Evolutionary conservation across 2,113 vertebrate genomes (phyloP).

Genomic region (Paradoxurus hermaphroditus): DNA sequence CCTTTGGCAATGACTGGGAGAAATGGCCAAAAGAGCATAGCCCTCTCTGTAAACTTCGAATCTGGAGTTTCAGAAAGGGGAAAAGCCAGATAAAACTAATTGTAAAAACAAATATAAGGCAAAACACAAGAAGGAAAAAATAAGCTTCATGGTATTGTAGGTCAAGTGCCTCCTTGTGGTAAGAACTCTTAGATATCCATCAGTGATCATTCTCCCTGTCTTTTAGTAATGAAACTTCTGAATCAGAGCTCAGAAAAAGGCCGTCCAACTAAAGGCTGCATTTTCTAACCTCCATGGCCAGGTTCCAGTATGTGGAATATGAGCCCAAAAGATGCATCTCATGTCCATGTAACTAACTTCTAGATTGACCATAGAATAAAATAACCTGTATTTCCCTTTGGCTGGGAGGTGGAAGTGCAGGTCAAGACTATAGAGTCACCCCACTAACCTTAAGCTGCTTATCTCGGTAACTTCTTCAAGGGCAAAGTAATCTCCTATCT

Average conservation of each 20-base stretch:
- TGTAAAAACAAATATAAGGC: neutral
- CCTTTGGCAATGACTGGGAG: neutral
- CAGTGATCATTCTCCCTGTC: neutral
- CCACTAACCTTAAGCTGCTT: neutral
- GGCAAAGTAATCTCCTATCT: neutral
- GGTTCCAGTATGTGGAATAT: neutral
- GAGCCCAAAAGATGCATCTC: neutral
- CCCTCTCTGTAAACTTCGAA: neutral
- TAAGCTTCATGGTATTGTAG: neutral
- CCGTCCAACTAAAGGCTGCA: neutral
- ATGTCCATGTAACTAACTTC: neutral
- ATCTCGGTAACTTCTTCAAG: neutral
- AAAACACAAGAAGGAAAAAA: neutral
- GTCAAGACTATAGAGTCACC: neutral
- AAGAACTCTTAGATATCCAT: neutral
- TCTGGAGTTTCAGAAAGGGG: slow-evolving; percentile 10
- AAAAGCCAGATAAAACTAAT: neutral
- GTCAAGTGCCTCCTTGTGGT: neutral
- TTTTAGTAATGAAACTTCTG: neutral
- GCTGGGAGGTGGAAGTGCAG: neutral
- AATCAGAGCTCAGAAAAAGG: neutral
- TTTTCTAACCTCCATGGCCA: neutral
- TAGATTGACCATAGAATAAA: neutral
- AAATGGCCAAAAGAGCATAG: neutral
- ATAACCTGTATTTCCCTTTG: neutral